These are phyloP conservation scores for Astropecten irregularis DNA, from an alignment of 53 echinoderm and acorn worm genomes.

Conservation along the genomic window DNA sequence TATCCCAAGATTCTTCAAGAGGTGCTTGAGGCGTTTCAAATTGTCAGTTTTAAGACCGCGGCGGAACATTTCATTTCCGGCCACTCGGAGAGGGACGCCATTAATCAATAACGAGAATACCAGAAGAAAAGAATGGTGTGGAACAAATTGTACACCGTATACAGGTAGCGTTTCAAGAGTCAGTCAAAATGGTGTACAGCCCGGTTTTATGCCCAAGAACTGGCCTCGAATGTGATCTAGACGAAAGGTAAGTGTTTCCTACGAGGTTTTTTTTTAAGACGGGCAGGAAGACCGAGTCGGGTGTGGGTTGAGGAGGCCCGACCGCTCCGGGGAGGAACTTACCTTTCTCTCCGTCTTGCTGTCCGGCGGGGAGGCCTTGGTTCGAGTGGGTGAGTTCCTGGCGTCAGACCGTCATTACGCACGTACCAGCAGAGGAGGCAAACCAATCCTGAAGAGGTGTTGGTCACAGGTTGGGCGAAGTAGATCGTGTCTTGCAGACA, in stretches of 20 bases:
- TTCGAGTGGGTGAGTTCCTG: slow-evolving; percentile 28
- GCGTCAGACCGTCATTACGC: slow-evolving; percentile 36
- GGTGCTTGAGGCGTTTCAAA: not conserved
- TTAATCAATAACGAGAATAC: not conserved
- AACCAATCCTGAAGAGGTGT: not conserved
- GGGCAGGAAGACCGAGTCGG: too few relatives aligned
- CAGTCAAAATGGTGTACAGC: too few relatives aligned
- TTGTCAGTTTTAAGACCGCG: not conserved
- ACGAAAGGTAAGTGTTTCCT: too few relatives aligned
- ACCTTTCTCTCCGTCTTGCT: not conserved
- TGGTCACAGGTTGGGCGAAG: not conserved
- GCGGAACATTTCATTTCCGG: slow-evolving; percentile 4
- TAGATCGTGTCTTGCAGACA: too few relatives aligned
- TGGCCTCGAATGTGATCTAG: too few relatives aligned
- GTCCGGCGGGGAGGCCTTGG: not conserved
- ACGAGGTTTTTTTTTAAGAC: too few relatives aligned
- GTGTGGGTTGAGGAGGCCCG: too few relatives aligned
- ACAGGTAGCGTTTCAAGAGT: not conserved
- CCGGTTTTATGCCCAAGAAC: too few relatives aligned
- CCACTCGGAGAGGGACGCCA: not conserved
- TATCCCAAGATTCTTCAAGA: not conserved
- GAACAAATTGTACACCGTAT: not conserved
- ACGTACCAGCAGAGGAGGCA: too few relatives aligned
- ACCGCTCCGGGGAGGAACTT: slow-evolving; percentile 20
- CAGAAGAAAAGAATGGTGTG: too few relatives aligned